Evolutionary conservation across 1,140 invertebrate genomes (phyloP), one percentile per base, ranked within the genome.

Genomic region (Mactra quadrangularis): DNA sequence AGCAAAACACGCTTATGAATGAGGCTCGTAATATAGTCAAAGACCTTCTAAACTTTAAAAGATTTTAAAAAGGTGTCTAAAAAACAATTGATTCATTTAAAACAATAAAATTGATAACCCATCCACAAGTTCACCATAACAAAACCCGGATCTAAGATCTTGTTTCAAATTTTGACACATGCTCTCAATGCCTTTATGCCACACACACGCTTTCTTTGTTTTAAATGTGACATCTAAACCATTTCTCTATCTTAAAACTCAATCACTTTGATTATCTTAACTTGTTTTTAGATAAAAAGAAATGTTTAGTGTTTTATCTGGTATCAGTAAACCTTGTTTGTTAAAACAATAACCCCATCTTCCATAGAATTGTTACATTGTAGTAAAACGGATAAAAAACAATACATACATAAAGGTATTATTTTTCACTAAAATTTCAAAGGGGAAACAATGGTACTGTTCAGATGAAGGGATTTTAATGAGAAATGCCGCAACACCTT

Each of bases 401-500:
- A 68, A 68, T 27, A 11, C 9, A 52, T 29, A 19, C 1, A 17
- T 29, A 25, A 68, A 68, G 29, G 25, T 38, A 68, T 68, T 47
- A 38, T 68, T 68, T 68, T 47, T 47, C 45, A 31, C 35, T 47
- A 31, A n/a, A 27, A 41, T 33, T 50, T n/a, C 27, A 25, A 50
- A 35, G 52, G 53, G 38, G 53, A 72, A 72, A 27, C 38, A 50
- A 52, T 19, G 3, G 50, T 33, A 41, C 9, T 19, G 35, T 50
- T 41, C 19, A 68, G 45, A n/a, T 31, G 31, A n/a, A 78, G 66
- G 68, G 60, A 38, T 45, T n/a, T 55, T 78, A 66, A 78, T 78
- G 76, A 68, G 38, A 78, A 78, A 78, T 78, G 76, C 68, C 76
- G 68, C 15, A n/a, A 33, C 35, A n/a, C 53, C 27, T 33, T 64